phyloP scores from a whole-genome alignment of 2,113 vertebrate species.

The Rhipidura dahli region DNA sequence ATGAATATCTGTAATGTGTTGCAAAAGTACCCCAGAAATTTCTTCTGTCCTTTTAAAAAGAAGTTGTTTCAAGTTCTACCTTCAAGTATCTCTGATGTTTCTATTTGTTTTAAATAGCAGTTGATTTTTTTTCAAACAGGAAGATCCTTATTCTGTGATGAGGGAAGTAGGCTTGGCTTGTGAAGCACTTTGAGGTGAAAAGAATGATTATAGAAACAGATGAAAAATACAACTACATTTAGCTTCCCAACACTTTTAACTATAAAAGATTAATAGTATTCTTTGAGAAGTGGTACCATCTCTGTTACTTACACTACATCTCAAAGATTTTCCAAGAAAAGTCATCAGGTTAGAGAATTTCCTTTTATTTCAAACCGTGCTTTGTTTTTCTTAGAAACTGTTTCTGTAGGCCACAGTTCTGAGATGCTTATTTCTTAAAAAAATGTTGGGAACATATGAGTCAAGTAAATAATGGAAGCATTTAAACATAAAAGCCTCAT shows the following conservation, averaged over 20 bases:
- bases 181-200: neutral
- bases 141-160: neutral
- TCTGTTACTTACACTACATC: neutral
- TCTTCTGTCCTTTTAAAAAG: neutral
- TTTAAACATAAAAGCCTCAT: neutral
- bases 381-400: neutral
- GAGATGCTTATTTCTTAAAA: neutral
- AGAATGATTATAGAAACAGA: neutral
- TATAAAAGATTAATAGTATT: neutral
- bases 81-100: neutral
- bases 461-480: neutral
- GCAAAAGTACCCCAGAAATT: neutral
- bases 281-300: neutral
- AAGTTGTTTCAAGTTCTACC: neutral
- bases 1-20: neutral
- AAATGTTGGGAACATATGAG: fast-evolving
- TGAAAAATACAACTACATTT: neutral
- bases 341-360: neutral
- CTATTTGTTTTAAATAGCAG: neutral
- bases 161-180: neutral
- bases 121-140: neutral
- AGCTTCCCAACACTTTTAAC: neutral
- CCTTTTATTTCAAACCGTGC: neutral
- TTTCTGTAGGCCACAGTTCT: neutral
- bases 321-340: neutral